Percentiles rank a stretch among this genome's conserved stretches.
Conservation (phyloP, 2,888 invertebrate species). For the Endotricha flammealis region DNA sequence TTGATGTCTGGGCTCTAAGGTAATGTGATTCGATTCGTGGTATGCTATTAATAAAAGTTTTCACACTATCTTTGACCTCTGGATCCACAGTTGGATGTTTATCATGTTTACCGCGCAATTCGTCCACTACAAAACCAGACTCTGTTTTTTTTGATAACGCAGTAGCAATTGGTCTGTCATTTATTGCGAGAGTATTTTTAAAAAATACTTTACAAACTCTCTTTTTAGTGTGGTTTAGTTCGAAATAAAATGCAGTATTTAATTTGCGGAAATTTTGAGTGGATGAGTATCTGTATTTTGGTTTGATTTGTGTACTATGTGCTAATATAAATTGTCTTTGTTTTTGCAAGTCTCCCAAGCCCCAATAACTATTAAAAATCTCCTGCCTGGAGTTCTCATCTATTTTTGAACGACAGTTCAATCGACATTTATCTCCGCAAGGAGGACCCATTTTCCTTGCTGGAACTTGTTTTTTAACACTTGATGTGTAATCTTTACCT, state of each 20-base stretch:
- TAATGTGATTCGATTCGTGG: slow-evolving; percentile 19
- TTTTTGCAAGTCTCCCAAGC: slow-evolving; percentile 4
- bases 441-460: slow-evolving; percentile 2
- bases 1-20: slow-evolving; percentile 19
- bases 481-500: too few relatives aligned
- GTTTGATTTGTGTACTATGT: too few relatives aligned
- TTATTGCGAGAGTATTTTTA: slow-evolving; percentile 12
- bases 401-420: slow-evolving; percentile 7
- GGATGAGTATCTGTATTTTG: too few relatives aligned
- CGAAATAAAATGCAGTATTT: slow-evolving; percentile 17
- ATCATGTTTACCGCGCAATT: slow-evolving; percentile 12
- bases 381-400: slow-evolving; percentile 1
- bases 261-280: slow-evolving; percentile 9
- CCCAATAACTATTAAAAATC: slow-evolving; percentile 7
- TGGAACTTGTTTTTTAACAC: too few relatives aligned
- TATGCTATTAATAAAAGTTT: slow-evolving; percentile 11
- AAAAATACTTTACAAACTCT: slow-evolving; percentile 15
- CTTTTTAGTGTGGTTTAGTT: slow-evolving; percentile 10
- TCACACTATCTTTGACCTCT: slow-evolving; percentile 8
- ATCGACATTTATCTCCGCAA: slow-evolving; percentile 10
- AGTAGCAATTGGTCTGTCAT: slow-evolving; percentile 3
- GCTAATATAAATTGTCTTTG: slow-evolving; percentile 8
- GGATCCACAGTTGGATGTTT: slow-evolving; percentile 8
- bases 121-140: slow-evolving; percentile 7
- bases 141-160: slow-evolving; percentile 7